These are phyloP conservation scores for Remorina albescens DNA, from an alignment of 2,797 vertebrate species.

Conservation along the genomic window DNA sequence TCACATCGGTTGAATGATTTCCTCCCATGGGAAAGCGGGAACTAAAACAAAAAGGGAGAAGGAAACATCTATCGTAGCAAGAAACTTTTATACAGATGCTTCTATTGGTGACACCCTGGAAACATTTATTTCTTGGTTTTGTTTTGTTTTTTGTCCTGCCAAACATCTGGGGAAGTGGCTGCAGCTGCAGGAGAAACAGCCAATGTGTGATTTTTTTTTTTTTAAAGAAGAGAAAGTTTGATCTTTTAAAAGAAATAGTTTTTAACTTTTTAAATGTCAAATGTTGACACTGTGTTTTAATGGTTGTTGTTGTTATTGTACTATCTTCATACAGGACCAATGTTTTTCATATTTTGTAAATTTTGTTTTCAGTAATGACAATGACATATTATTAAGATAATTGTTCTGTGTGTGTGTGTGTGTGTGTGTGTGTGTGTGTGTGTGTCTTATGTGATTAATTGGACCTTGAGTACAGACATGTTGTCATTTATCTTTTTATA, in stretches of 20 bases:
- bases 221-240: too few relatives aligned
- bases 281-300: constrained; percentile 13
- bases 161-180: constrained; percentile 33
- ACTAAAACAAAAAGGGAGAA: constrained; percentile 30
- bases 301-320: constrained; percentile 39
- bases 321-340: constrained; percentile 15
- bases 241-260: too few relatives aligned
- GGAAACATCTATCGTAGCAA: constrained; percentile 21
- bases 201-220: too few relatives aligned
- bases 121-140: constrained; percentile 19
- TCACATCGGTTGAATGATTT: constrained; percentile 28
- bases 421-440: constrained; percentile 11
- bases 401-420: background rate
- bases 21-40: background rate
- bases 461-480: background rate
- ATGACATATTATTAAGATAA: too few relatives aligned
- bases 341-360: constrained; percentile 37
- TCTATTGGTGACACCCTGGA: constrained; percentile 41
- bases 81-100: constrained; percentile 45
- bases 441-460: constrained; percentile 11
- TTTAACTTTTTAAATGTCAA: constrained; percentile 3
- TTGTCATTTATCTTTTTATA: background rate
- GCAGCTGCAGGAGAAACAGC: constrained; percentile 15
- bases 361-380: constrained; percentile 12
- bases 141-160: constrained; percentile 2